Evolutionary conservation across 2,797 vertebrate genomes (phyloP).

Genomic region (Botia almorhae): DNA sequence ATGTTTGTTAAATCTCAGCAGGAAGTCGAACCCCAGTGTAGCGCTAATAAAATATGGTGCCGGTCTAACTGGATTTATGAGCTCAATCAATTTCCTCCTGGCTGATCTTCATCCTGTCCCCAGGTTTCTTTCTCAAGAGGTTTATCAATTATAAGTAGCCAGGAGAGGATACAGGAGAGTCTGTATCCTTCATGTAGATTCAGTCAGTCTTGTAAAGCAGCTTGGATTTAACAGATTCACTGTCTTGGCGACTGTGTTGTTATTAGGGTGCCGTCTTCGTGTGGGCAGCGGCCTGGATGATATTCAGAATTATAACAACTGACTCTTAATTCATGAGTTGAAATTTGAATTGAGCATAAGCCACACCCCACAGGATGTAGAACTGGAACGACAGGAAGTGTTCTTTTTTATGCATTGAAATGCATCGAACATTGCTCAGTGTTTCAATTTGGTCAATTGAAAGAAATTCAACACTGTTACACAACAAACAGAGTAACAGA

Average conservation of each 20-base stretch:
- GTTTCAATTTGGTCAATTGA: no score
- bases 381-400: no score
- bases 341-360: background rate
- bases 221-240: conserved; percentile 23
- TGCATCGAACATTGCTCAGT: no score
- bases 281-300: background rate
- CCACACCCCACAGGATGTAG: background rate
- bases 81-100: conserved; percentile 79
- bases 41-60: conserved; percentile 79
- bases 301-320: no score
- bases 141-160: conserved; percentile 79
- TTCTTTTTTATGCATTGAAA: no score
- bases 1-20: conserved; percentile 40
- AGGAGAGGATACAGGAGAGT: no score
- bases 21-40: conserved; percentile 65
- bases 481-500: no score
- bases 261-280: background rate
- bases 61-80: conserved; percentile 77
- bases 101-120: conserved; percentile 74
- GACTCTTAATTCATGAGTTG: no score
- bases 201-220: conserved; percentile 24
- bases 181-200: conserved; percentile 54
- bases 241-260: background rate
- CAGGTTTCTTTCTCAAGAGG: conserved; percentile 75
- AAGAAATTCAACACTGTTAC: no score